A percentile compares a stretch with the other conserved stretches of the same genome.
These are phyloP conservation scores for Neogobius melanostomus DNA, from an alignment of 2,113 vertebrate species.

Conservation along the genomic window DNA sequence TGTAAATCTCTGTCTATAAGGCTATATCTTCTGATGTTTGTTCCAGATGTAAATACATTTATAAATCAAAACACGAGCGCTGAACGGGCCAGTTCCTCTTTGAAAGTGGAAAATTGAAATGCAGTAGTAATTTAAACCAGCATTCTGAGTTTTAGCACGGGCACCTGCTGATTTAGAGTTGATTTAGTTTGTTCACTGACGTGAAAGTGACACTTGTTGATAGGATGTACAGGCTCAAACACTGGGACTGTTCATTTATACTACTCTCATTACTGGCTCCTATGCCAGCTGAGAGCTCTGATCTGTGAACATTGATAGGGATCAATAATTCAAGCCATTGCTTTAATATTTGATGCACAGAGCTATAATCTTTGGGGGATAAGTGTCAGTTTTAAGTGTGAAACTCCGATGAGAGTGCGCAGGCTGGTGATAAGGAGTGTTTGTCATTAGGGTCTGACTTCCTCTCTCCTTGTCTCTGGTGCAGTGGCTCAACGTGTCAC, in stretches of 20 bases:
- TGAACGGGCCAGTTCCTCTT: too few species aligned
- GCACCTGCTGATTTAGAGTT: neutral
- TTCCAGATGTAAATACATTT: neutral
- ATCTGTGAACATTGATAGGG: conserved; percentile 60
- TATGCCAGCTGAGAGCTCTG: conserved; percentile 55
- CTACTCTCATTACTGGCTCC: conserved; percentile 37
- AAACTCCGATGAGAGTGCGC: conserved; percentile 3
- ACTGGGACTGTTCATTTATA: conserved; percentile 16
- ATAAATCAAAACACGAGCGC: neutral
- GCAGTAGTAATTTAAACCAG: neutral
- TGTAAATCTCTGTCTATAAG: too few species aligned
- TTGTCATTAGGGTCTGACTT: conserved; percentile 32
- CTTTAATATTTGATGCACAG: conserved; percentile 65
- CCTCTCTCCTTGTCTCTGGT: conserved; percentile 11
- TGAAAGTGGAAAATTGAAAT: neutral
- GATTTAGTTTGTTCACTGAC: neutral
- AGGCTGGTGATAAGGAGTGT: conserved; percentile 27
- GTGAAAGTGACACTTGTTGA: neutral
- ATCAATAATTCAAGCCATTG: conserved; percentile 64
- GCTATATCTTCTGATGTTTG: neutral
- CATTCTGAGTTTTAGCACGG: neutral
- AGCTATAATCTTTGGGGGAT: conserved; percentile 48
- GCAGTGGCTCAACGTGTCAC: conserved; percentile 7
- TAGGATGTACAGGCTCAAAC: neutral
- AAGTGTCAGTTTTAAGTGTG: conserved; percentile 28